Evolutionary conservation across 2,797 vertebrate species (phyloP).

Genomic region (Rhinatrema bivittatum): DNA sequence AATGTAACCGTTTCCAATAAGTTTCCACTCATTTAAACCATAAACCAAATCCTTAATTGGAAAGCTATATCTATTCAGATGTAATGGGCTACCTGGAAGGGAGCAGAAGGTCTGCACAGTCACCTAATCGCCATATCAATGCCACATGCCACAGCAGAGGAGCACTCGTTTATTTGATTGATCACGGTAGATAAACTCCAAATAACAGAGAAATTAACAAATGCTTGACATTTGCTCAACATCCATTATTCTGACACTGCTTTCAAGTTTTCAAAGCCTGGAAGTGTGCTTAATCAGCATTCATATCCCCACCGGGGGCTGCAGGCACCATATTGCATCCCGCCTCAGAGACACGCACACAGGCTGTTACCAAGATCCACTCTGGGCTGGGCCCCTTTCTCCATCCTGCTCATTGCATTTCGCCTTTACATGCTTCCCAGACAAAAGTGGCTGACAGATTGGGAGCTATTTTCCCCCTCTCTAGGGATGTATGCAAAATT

Average conservation of each 20-base stretch:
- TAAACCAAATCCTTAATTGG: conserved; percentile 37
- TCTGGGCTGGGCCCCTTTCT: conserved; percentile 63
- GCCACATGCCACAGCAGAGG: conserved; percentile 92
- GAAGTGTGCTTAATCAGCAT: conserved; percentile 99
- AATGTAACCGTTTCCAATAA: conserved; percentile 37
- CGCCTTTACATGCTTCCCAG: conserved; percentile 81
- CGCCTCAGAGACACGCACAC: conserved; percentile 98
- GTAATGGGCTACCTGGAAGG: conserved; percentile 60
- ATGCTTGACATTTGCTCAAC: conserved; percentile 99
- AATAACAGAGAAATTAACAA: conserved; percentile 99
- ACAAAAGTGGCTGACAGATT: conserved; percentile 87
- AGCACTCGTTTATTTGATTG: conserved; percentile 79
- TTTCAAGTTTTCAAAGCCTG: conserved; percentile 97
- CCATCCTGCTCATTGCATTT: conserved; percentile 70
- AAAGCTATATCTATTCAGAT: conserved; percentile 32
- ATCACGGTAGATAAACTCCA: conserved; percentile 98
- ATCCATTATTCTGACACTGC: conserved; percentile 99
- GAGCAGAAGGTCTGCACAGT: conserved; percentile 62
- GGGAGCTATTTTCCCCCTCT: no score
- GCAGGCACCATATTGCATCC: conserved; percentile 95
- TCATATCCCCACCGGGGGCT: conserved; percentile 96
- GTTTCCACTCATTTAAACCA: conserved; percentile 42
- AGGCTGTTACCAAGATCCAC: conserved; percentile 88
- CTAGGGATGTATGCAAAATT: conserved; percentile 80
- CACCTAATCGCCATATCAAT: conserved; percentile 99